Percentiles rank a stretch among this genome's conserved stretches.
Conservation (phyloP, 2,113 vertebrate species). For the Microcebus tavaratra region DNA sequence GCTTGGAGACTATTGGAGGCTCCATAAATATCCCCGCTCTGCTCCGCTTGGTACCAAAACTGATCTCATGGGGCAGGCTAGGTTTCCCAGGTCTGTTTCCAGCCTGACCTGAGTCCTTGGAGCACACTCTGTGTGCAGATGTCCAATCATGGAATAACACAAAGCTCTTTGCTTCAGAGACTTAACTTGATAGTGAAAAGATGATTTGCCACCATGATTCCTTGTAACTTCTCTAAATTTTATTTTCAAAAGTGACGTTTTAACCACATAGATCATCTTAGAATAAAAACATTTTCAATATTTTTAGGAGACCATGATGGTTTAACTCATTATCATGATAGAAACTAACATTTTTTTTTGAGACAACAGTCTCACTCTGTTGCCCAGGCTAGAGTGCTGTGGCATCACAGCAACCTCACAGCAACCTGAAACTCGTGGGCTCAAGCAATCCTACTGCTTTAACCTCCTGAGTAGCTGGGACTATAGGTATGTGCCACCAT, state of each 20-base stretch:
- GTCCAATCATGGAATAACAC: not conserved
- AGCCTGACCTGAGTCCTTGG: not conserved
- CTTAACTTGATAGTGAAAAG: not conserved
- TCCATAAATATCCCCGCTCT: not conserved
- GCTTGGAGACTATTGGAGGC: not conserved
- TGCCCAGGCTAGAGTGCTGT: too few species aligned
- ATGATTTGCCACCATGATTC: not conserved
- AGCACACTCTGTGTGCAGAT: not conserved
- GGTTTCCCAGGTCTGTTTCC: not conserved
- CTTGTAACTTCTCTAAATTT: not conserved
- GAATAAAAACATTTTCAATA: not conserved
- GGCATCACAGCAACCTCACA: too few species aligned
- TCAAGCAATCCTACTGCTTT: too few species aligned
- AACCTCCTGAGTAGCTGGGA: too few species aligned
- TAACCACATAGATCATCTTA: not conserved
- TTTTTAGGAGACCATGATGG: not conserved
- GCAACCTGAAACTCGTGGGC: too few species aligned
- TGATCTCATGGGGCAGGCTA: not conserved
- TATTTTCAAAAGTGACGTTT: not conserved
- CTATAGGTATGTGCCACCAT: too few species aligned
- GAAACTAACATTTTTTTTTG: not conserved
- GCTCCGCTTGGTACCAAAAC: not conserved
- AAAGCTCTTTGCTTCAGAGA: not conserved
- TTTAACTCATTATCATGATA: not conserved
- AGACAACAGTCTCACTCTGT: too few species aligned